phyloP scores from a whole-genome alignment of 2,888 invertebrate species.

The Rhaphigaster nebulosa region DNA sequence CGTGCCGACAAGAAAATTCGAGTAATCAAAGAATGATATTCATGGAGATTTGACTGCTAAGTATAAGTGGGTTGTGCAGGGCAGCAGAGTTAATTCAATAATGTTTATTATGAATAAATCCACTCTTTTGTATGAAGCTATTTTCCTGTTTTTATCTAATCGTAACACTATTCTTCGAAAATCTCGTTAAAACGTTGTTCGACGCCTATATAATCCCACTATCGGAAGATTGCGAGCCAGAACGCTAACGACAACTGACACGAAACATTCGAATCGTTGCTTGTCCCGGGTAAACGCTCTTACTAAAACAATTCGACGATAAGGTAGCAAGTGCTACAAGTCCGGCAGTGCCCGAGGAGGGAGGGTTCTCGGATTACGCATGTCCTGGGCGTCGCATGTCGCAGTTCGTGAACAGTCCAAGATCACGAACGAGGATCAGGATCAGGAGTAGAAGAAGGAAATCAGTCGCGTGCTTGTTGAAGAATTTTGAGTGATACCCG shows the following conservation, averaged over 20 bases:
- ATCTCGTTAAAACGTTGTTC: not conserved
- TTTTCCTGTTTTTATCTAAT: not conserved
- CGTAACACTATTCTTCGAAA: not conserved
- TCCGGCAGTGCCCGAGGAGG: not conserved
- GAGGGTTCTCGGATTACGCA: not conserved
- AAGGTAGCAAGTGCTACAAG: not conserved
- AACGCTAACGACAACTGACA: constrained; percentile 18
- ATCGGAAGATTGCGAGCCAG: not conserved
- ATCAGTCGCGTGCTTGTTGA: not conserved
- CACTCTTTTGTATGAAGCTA: not conserved
- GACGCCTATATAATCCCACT: not conserved
- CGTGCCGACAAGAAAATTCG: too few relatives aligned
- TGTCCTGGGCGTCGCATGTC: constrained; percentile 1
- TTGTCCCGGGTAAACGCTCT: not conserved
- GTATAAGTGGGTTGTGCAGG: too few relatives aligned
- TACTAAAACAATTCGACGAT: not conserved
- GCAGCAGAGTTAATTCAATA: not conserved
- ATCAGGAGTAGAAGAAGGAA: not conserved
- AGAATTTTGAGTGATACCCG: not conserved
- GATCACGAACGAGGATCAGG: not conserved
- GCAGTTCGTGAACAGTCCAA: not conserved
- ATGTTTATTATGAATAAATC: not conserved
- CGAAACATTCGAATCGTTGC: constrained; percentile 7
- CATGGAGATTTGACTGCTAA: too few relatives aligned
- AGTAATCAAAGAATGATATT: too few relatives aligned